Evolutionary conservation across 2,888 invertebrate species (phyloP).

Genomic region (Coleophora deauratella): DNA sequence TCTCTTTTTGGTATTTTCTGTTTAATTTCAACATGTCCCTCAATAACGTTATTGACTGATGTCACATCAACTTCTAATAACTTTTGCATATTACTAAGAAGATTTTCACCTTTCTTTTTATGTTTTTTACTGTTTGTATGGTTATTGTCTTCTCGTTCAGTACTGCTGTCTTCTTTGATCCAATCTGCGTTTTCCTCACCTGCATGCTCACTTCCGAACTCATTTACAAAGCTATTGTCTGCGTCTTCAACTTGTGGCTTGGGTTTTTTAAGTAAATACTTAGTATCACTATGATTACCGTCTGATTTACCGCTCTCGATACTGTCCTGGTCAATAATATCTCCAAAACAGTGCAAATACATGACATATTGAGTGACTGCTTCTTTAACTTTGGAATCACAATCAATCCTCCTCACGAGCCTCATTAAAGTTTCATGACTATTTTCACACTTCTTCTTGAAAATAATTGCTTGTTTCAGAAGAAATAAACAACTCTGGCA

Average conservation of each 20-base stretch:
- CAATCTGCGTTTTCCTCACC: too few species aligned
- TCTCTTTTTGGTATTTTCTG: neutral
- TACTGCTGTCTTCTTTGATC: too few species aligned
- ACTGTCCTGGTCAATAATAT: neutral
- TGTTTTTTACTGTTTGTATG: too few species aligned
- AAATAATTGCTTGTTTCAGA: conserved; percentile 42
- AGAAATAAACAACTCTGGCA: conserved; percentile 42
- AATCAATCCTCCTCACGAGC: conserved; percentile 16
- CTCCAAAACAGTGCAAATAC: conserved; percentile 22
- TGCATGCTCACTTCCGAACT: too few species aligned
- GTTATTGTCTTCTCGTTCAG: too few species aligned
- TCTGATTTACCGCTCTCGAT: too few species aligned
- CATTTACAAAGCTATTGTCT: too few species aligned
- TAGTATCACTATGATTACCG: conserved; percentile 2
- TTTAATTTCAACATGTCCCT: neutral
- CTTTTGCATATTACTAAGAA: too few species aligned
- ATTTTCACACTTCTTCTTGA: conserved; percentile 46
- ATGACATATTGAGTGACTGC: conserved; percentile 34
- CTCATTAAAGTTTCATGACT: conserved; percentile 32
- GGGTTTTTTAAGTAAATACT: conserved; percentile 7
- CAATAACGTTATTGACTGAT: neutral
- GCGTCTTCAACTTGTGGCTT: too few species aligned
- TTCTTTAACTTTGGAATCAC: conserved; percentile 21
- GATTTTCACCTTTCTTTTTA: too few species aligned
- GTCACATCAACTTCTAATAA: neutral